Base-by-base conservation (phyloP, 1,140 invertebrate genomes). In the Nymphalis io region DNA sequence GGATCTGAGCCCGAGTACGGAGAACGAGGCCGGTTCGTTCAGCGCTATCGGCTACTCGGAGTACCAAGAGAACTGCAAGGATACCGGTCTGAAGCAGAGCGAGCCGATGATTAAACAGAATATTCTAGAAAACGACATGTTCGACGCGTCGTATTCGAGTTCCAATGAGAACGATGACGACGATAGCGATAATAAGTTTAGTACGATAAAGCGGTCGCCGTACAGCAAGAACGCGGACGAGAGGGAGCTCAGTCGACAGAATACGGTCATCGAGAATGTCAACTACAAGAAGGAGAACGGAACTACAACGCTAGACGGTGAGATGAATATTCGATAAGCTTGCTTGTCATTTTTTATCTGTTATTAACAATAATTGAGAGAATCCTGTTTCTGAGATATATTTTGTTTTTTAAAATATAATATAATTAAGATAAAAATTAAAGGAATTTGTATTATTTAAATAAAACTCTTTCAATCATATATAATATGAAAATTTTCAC, bases 161-260 rank as follows among this genome's bases (percentile, higher is more conserved):
- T 92, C 91, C 0, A 93, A 94, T 58, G 93, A 94, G 64, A 89
- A 93, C 23, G 92, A 92, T 33, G 93, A 93, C 20, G 92, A 94
- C 55, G 94, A 94, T 33, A 93, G 93, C 64, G 93, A 93, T 73
- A 93, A 93, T 82, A 94, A 94, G 82, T 94, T 94, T 79, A 94
- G 94, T 55, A 95, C 94, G 11, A 95, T 95, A 16, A 95, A 95
- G 72, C 83, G 94, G 16, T 95, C 94, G n/a, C 94, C 94, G 13
- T 93, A 94, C 72, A 93, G 91, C 33, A 94, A 94, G 83, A 92
- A 90, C 21, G 92, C 90, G 73, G 82, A 81, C 2, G 82, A 81
- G 0, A 68, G 46, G 10, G 46, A 93, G 57, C 61, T 92, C 55
- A 87, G 87, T 61, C 76, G 90, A n/a, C 92, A 93, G 85, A 89